Evolutionary conservation across 2,113 vertebrate species (phyloP), one percentile per base, ranked within the genome.

Genomic region (Dendropsophus ebraccatus): DNA sequence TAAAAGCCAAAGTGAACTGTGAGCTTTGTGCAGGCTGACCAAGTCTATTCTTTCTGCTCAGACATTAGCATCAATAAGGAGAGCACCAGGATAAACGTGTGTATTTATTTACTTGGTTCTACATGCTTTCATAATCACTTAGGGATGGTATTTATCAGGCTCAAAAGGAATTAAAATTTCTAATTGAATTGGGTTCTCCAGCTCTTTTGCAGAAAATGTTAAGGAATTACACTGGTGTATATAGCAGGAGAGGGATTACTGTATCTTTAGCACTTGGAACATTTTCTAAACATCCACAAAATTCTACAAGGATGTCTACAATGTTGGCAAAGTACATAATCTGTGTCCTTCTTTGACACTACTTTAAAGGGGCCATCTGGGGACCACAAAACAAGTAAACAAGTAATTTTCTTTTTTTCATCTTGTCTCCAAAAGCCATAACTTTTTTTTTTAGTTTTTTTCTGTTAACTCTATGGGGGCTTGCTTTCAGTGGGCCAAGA

Each of bases 1-100:
- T 73, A 81, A 87, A 77, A 83, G 81, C 28, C 32, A 30, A 78
- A 62, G 47, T 32, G 84, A 4, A 10, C 7, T 45, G 52, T 60
- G 65, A 30, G 69, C 79, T 78, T 83, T 89, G 37, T 49, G 79
- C 82, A 76, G 67, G 2, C 32, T 54, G 23, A 77, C 10, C 8
- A 74, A 35, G 0, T 2, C 35, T 56, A 54, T 19, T 82, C 28
- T 0, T 0, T 0, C 2, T 72, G 52, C 85, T 74, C 78, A 81
- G 23, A 37, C 65, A 87, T 81, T 86, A 87, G 67, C 50, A 54
- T 69, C n/a, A 56, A 86, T 76, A 86, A 81, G 67, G 58, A 13
- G 78, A n/a, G 69, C 41, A 87, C 67, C 77, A 87, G 78, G 75
- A 74, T 58, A 81, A 73, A 81, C 84, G 23, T 80, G 84, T 79